phyloP scores from a whole-genome alignment of 2,113 vertebrate species.

The Limnothrissa miodon region DNA sequence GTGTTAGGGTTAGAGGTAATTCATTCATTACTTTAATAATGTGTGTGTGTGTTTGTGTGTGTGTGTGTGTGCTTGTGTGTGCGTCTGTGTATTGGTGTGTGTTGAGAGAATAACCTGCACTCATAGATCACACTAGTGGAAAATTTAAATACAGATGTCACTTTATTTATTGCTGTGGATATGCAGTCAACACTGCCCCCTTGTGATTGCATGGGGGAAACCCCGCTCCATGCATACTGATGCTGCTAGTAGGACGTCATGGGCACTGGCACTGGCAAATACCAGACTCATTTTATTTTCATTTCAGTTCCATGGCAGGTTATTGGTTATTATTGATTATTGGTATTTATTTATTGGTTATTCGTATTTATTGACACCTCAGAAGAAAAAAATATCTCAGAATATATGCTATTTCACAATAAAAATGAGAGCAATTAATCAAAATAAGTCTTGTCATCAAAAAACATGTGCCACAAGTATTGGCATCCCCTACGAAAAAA shows the following conservation, averaged over 20 bases:
- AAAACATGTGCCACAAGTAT: no score
- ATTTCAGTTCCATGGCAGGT: neutral
- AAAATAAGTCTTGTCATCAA: no score
- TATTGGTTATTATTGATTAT: no score
- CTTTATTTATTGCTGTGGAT: neutral
- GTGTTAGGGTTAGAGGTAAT: no score
- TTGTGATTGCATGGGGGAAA: neutral
- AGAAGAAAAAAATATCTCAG: no score
- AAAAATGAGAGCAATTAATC: no score
- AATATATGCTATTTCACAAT: no score
- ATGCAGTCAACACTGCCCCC: neutral
- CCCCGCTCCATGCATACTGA: no score
- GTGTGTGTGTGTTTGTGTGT: neutral
- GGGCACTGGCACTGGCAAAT: neutral
- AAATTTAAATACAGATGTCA: constrained; percentile 13
- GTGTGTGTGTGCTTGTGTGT: neutral
- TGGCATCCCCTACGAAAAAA: no score
- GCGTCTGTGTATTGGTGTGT: neutral
- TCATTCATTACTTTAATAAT: no score
- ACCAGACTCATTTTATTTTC: neutral
- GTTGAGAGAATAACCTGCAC: neutral
- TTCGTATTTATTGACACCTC: no score
- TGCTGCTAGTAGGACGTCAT: neutral
- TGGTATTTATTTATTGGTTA: no score
- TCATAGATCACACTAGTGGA: neutral